Evolutionary conservation across 1,140 invertebrate species (phyloP), one percentile per base, ranked within the genome.

Genomic region (Apocrypta bakeri): DNA sequence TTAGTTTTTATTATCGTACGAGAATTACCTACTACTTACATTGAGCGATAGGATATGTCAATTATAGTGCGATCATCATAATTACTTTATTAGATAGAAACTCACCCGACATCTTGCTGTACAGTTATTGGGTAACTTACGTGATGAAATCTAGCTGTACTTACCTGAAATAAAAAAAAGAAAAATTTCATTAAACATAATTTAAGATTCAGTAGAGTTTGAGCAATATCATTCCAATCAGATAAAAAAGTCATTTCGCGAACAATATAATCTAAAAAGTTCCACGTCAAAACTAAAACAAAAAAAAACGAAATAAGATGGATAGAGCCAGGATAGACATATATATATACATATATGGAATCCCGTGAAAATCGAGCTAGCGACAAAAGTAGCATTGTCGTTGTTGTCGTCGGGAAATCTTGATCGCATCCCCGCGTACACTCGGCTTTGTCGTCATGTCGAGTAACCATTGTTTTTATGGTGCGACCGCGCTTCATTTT

Each of bases 81-180:
- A 75, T 61, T 29, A n/a, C 31, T 73, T 29, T 61, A 56, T 75
- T 75, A n/a, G 3, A 17, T 2, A 56, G 21, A 21, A 21, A 56
- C 48, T 56, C 6, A 56, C 48, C 48, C 48, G 48, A 6, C 14
- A 6, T 56, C 33, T n/a, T 37, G 14, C 25, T 42, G 11, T 1
- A 1, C 24, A 24, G 48, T 56, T 7, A 21, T 56, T 56, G n/a
- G 3, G 48, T 6, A 12, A 25, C 25, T 24, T 66, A 64, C 64
- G 27, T 66, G n/a, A 40, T 64, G 56, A 12, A n/a, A n/a, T n/a
- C 2, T 11, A 40, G 25, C 24, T 66, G 21, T 69, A 79, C 78
- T 79, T 79, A 79, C 78, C 78, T 79, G 31, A 33, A 79, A 79
- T 42, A 79, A n/a, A 71, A 61, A 72, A 8, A 48, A 72, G 68